Evolutionary conservation across 2,113 vertebrate genomes (phyloP).

Genomic region (Machaerirhynchus nigripectus): DNA sequence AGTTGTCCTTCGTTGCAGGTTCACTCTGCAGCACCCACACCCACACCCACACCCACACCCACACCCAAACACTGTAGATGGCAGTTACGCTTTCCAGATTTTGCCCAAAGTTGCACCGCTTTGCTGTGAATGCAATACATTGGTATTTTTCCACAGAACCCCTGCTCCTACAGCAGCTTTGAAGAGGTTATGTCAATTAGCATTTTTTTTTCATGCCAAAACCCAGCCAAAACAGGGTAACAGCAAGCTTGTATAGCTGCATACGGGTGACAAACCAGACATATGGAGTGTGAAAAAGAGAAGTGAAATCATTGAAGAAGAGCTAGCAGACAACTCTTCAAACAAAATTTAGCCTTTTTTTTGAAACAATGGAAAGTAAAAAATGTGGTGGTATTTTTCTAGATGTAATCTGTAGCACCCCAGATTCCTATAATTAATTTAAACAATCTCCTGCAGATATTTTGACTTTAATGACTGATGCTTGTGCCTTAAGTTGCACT

Average conservation of each 20-base stretch:
- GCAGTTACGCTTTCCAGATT: not conserved
- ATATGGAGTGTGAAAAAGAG: slow-evolving; percentile 42
- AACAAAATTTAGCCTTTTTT: not conserved
- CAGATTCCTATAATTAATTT: not conserved
- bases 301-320: slow-evolving; percentile 1
- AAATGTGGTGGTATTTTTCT: not conserved
- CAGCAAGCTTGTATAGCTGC: not conserved
- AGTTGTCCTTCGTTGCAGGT: not conserved
- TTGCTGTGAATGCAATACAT: not conserved
- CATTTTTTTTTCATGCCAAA: not conserved
- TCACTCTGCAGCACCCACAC: not conserved
- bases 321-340: not conserved
- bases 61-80: too few relatives aligned
- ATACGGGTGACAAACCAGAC: not conserved
- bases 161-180: slow-evolving; percentile 7
- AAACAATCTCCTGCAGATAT: not conserved
- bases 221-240: not conserved
- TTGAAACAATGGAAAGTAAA: not conserved
- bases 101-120: not conserved
- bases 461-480: not conserved
- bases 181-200: slow-evolving; percentile 23
- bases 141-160: not conserved
- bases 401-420: not conserved
- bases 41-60: too few relatives aligned
- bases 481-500: not conserved